Evolutionary conservation across 2,113 vertebrate species (phyloP), one percentile per base, ranked within the genome.

Genomic region (Lampris megalopsis): DNA sequence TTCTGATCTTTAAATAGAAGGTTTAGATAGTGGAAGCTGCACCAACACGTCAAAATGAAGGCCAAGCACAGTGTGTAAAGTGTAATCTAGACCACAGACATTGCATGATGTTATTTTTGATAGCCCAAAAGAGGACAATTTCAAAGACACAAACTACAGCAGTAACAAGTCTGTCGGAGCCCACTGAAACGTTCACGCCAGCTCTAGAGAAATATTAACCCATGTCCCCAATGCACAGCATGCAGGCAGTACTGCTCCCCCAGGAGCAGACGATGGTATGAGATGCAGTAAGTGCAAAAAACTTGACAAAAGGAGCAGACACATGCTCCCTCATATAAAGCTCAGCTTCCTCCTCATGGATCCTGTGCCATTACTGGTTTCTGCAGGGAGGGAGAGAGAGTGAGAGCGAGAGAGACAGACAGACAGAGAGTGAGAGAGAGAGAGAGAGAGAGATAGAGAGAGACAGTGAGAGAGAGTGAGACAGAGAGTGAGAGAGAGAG

Each of bases 291-390:
- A 9, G 8, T 5, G 1, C 8, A 42, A 11, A 41, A 41, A 60
- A 13, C 38, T 40, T 43, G 11, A 43, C 9, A 56, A 4, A 56
- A 52, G n/a, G 11, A 57, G 52, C 4, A 35, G 1, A 11, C 36
- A 68, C 37, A 68, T 54, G 2, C 3, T 74, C n/a, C 4, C 37
- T 92, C 84, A 94, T 9, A 91, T 42, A 4, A 91, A 41, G 75
- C 81, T 86, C 63, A 79, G 73, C 71, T 89, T 79, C 58, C 85
- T 91, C 86, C 73, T 93, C 79, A 92, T 2, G 65, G 83, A 11
- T 35, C 77, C 84, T 79, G 90, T 0, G 53, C 88, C 91, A 86
- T 87, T n/a, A 89, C 73, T n/a, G 81, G 86, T 66, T 92, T 89
- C 93, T 94, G 88, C 43, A 81, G 65, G 57, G 35, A 68, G 40